A percentile compares a stretch with the other conserved stretches of the same genome.
Conservation (phyloP, 2,113 vertebrate species). For the Thryonomys swinderianus region DNA sequence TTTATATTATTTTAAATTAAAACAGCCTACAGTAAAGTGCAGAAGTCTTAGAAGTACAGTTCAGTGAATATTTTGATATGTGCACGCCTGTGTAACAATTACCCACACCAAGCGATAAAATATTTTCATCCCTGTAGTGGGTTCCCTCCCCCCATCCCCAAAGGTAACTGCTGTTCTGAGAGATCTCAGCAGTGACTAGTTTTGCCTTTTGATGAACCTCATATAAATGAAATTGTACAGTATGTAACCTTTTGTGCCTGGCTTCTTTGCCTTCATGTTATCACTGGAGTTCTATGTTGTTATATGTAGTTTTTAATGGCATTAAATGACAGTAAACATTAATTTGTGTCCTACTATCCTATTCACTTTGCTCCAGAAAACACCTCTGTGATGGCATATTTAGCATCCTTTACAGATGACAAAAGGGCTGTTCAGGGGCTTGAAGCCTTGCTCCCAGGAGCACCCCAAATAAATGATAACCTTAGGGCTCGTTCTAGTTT, state of each 20-base stretch:
- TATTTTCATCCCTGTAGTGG: background rate
- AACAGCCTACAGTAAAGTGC: constrained; percentile 18
- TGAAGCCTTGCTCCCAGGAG: background rate
- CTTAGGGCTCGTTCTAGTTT: background rate
- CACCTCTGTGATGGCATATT: background rate
- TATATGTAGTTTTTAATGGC: constrained; percentile 35
- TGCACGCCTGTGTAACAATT: background rate
- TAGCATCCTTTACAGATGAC: background rate
- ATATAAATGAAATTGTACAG: background rate
- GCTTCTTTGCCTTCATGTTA: constrained; percentile 34
- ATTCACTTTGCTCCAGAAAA: constrained; percentile 16
- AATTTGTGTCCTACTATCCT: background rate
- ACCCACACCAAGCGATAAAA: background rate
- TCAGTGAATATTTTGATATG: constrained; percentile 1
- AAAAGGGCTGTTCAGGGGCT: background rate
- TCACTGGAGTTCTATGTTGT: background rate
- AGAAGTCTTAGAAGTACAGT: constrained; percentile 33
- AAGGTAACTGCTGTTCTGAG: background rate
- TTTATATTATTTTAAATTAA: constrained; percentile 53
- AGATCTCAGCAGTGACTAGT: background rate
- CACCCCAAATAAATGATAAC: background rate
- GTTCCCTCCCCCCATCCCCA: background rate
- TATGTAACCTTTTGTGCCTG: background rate
- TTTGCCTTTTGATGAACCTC: constrained; percentile 28
- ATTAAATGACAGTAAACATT: constrained; percentile 31